Percentiles rank a stretch among this genome's conserved stretches.
Conservation (phyloP, 2,113 vertebrate species). For the Alligator mississippiensis region DNA sequence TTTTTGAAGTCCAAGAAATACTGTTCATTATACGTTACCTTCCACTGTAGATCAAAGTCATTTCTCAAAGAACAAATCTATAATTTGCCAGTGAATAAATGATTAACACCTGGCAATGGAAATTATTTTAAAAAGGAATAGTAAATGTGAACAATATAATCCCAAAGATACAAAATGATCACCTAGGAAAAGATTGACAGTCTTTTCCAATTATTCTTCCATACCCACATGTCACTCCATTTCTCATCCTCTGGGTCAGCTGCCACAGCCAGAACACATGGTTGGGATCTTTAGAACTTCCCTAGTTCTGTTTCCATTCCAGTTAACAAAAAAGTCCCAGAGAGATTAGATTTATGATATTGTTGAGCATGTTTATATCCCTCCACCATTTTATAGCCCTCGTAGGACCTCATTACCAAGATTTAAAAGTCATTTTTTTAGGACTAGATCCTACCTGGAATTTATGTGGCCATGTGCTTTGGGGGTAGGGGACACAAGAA, state of each 20-base stretch:
- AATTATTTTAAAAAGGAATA: not conserved
- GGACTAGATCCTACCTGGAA: not conserved
- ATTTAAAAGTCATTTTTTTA: not conserved
- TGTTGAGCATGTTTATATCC: not conserved
- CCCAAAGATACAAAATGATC: not conserved
- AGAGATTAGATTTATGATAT: not conserved
- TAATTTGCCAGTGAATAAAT: slow-evolving; percentile 10
- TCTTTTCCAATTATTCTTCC: not conserved
- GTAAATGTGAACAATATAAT: not conserved
- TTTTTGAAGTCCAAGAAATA: slow-evolving; percentile 11
- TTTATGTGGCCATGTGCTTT: not conserved
- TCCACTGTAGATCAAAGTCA: slow-evolving; percentile 11
- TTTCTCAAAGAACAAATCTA: slow-evolving; percentile 26
- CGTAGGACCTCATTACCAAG: not conserved
- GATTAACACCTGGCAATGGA: slow-evolving; percentile 1
- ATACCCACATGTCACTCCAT: not conserved
- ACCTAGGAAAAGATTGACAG: not conserved
- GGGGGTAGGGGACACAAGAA: not conserved
- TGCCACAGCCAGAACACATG: not conserved
- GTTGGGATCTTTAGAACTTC: not conserved
- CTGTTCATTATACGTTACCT: slow-evolving; percentile 14
- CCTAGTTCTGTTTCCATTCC: fast-evolving
- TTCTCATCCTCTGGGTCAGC: not conserved
- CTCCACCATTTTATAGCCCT: not conserved
- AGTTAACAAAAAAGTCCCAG: not conserved